Evolutionary conservation across 2,113 vertebrate species (phyloP), one percentile per base, ranked within the genome.

Genomic region (Sterrhoptilus dennistouni): DNA sequence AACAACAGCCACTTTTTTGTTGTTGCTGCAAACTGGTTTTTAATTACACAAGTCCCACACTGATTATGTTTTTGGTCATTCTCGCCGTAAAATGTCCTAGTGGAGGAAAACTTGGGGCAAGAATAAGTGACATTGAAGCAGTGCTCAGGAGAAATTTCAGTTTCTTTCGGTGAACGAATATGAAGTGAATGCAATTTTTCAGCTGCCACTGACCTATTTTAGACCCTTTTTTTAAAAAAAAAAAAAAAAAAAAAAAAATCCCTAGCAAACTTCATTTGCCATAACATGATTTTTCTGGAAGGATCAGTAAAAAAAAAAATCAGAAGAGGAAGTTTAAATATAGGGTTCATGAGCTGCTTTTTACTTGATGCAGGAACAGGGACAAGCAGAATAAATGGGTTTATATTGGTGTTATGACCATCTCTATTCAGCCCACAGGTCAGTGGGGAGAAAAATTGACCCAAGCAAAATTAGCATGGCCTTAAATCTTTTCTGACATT

Each of bases 191-290:
- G 72, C 45, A 90, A 57, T 96, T 96, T 83, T 93, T 95, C 78
- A 91, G 65, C 91, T 92, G 68, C 64, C 82, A 49, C 33, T 91
- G 93, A 93, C 95, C 93, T 93, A 86, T 95, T 92, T 94, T 71
- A 90, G 69, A 95, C 80, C 44, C n/a, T 83, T 31, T 80, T 53
- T 40, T 83, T 75, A 83, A 93, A 93, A 75, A 64, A 56, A 68
- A 89, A 66, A 74, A 36, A 56, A 69, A 90, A 63, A 75, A 56
- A 69, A 90, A 63, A 75, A 38, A 44, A 44, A 0, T 77, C 79
- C 72, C 72, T 29, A 49, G 31, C 68, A 96, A 96, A 86, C 31
- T 95, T 78, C 64, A 74, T 92, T 94, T 94, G 52, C 83, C 90
- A 89, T 52, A 91, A 68, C 44, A 60, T 36, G 49, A 80, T 86